Evolutionary conservation across 2,797 vertebrate species (phyloP).

Genomic region (Gephyroberyx darwinii): DNA sequence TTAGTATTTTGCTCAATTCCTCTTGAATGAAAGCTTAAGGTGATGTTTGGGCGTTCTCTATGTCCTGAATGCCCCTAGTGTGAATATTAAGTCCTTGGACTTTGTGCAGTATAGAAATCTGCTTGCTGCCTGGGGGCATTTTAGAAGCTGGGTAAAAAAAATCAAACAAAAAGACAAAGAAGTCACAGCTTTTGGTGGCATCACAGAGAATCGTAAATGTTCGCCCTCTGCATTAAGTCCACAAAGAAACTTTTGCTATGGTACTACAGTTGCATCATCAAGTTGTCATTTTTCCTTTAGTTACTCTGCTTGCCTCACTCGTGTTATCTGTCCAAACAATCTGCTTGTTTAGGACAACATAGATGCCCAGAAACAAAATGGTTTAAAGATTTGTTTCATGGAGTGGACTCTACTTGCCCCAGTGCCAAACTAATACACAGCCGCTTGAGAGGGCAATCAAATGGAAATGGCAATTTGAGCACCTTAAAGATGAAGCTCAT

Average conservation of each 20-base stretch:
- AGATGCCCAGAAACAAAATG: constrained; percentile 72
- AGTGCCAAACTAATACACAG: constrained; percentile 68
- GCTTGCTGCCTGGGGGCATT: constrained; percentile 12
- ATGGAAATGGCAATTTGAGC: constrained; percentile 76
- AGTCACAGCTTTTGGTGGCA: constrained; percentile 52
- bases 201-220: constrained; percentile 57
- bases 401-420: constrained; percentile 64
- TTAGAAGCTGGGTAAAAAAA: constrained; percentile 22
- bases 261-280: constrained; percentile 43
- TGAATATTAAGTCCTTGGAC: constrained; percentile 1
- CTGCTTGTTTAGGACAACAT: constrained; percentile 65
- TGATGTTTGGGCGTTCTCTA: not conserved
- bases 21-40: constrained; percentile 20
- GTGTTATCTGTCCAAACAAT: constrained; percentile 70
- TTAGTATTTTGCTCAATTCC: not conserved
- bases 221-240: constrained; percentile 51
- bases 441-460: constrained; percentile 72
- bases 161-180: constrained; percentile 42
- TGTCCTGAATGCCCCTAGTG: not conserved
- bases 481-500: constrained; percentile 71
- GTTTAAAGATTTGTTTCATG: constrained; percentile 66
- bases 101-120: constrained; percentile 11
- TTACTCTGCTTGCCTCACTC: constrained; percentile 49
- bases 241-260: constrained; percentile 53
- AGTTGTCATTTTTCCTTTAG: constrained; percentile 59